Base-by-base conservation (phyloP, 2,797 vertebrate species). In the Lacerta agilis region DNA sequence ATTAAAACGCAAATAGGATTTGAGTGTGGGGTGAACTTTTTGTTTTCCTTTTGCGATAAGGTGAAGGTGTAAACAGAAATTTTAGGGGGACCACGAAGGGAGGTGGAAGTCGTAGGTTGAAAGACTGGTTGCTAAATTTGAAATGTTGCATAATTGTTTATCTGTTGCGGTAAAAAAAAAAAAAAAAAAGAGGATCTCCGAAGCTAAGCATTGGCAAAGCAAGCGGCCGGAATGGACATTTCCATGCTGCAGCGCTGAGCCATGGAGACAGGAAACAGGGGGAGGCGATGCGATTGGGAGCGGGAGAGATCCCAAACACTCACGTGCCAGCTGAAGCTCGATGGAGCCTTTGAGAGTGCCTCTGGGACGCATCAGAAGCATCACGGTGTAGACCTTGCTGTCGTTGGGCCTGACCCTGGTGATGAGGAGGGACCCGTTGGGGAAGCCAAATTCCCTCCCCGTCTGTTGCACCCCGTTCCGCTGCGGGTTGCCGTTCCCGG, bases 351-450 rank as follows among this genome's bases (percentile, higher is more conserved):
- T 85, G 71, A 81, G 43, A 8, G 33, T 25, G 36, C n/a, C 33
- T 20, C 55, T 76, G 33, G 83, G 76, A 4, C 88, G 78, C 10
- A 89, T 3, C 1, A 86, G 11, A 18, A 89, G n/a, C 5, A 81
- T 1, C 25, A 89, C 78, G 1, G 10, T 67, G 78, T 89, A 89
- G 0, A 0, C 41, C 1, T 49, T 36, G 9, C 1, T 7, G 4
- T 89, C 88, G 0, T 49, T 66, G 49, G 11, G 41, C 2, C 1
- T 43, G n/a, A 89, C 17, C 3, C 27, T 43, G 0, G 23, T 33
- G 43, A 89, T 89, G 58, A 58, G 67, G 1, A 89, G 27, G 3
- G 88, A 89, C 3, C 88, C 88, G 2, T 89, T 89, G 58, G 71
- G 83, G 36, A 81, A 89, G 61, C 83, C 88, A 3, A 58, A 41